phyloP scores from a whole-genome alignment of 1,140 invertebrate genomes.

The Drosophila jambulina region DNA sequence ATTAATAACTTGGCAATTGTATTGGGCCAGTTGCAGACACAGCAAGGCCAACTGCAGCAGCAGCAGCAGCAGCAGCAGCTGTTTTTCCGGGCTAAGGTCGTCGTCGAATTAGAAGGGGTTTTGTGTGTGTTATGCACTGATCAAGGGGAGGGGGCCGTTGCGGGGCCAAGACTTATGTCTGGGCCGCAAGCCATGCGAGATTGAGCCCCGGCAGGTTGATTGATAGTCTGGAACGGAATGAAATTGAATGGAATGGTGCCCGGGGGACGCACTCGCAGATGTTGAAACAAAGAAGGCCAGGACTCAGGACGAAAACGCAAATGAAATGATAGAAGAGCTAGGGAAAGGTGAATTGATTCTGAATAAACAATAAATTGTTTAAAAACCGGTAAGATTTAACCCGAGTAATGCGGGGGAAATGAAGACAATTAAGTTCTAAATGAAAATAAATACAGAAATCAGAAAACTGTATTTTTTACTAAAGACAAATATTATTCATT shows the following conservation, averaged over 20 bases:
- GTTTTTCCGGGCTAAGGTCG: slow-evolving; percentile 12
- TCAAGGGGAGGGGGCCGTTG: not conserved
- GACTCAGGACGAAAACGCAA: not conserved
- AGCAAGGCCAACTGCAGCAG: slow-evolving; percentile 33
- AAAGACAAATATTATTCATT: not conserved
- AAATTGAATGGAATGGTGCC: slow-evolving; percentile 49
- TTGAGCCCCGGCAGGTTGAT: slow-evolving; percentile 37
- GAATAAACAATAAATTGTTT: not conserved
- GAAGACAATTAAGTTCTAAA: not conserved
- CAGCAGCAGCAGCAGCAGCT: slow-evolving; percentile 27
- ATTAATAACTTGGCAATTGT: slow-evolving; percentile 78
- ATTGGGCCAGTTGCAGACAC: slow-evolving; percentile 46
- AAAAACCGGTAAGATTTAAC: not conserved
- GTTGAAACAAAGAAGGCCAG: slow-evolving; percentile 17
- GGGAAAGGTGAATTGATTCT: not conserved
- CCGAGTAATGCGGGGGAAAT: not conserved
- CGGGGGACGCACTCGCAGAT: slow-evolving; percentile 16
- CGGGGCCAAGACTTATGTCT: slow-evolving; percentile 34
- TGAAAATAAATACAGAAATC: not conserved
- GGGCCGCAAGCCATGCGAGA: slow-evolving; percentile 29
- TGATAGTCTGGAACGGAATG: slow-evolving; percentile 43
- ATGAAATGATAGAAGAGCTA: slow-evolving; percentile 3
- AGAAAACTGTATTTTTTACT: not conserved
- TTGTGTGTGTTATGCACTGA: slow-evolving; percentile 9
- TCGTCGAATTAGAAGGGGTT: slow-evolving; percentile 3